Evolutionary conservation across 2,888 invertebrate genomes (phyloP), one percentile per base, ranked within the genome.

Genomic region (Clanis bilineata): DNA sequence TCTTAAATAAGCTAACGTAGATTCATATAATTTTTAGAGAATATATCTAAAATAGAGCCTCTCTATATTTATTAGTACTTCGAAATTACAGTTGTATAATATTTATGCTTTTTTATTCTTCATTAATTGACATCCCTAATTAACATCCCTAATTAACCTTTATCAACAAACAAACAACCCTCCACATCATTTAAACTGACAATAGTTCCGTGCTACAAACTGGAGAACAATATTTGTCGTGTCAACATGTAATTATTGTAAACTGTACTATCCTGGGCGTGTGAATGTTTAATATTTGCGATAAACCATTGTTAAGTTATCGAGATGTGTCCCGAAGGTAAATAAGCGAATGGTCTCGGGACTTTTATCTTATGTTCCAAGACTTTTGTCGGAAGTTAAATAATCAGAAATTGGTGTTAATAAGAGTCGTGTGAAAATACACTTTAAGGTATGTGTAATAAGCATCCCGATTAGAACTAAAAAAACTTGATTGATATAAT

Each of bases 221-320:
- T 7, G 6, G 12, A 32, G 21, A 57, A 51, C 61, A 68, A 69
- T 65, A 65, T 72, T 72, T 70, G 55, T 57, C 10, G 25, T 47
- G 62, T 65, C 59, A 72, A 68, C 65, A 65, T 39, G 60, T 59
- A 56, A 61, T 55, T 57, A 32, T 39, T 18, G 47, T 38, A 21
- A 36, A 43, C 51, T 12, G 21, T 39, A 45, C 7, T 41, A 10
- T 1, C 12, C 9, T 36, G 39, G n/a, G 28, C 61, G 60, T 67
- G 62, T 64, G 58, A 67, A 65, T 38, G 56, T 56, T 61, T 51
- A 59, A 62, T 64, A 55, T 63, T 62, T 59, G 45, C 54, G 54
- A 62, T 65, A 38, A 57, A 63, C 62, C 62, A 54, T 58, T 39
- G 28, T 58, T 44, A 22, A 57, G 57, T 45, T 39, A 45, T 57